phyloP scores from a whole-genome alignment of 2,797 vertebrate genomes.

The Myotis pilosus region DNA sequence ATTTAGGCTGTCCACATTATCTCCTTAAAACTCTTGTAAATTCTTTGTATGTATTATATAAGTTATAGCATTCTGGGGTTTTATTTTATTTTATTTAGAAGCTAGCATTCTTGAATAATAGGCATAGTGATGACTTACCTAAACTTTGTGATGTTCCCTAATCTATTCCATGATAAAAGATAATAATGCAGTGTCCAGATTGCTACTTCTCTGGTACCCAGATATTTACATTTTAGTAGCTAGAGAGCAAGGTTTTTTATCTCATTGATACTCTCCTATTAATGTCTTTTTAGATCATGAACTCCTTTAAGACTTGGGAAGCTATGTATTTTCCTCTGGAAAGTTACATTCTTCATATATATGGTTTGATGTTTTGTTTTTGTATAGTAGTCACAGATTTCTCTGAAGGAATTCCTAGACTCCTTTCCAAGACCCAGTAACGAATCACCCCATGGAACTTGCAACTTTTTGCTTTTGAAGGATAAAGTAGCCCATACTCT shows the following conservation, averaged over 20 bases:
- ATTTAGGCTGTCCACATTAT: neutral
- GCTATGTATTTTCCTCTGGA: neutral
- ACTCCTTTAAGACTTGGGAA: constrained; percentile 15
- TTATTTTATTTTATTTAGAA: constrained; percentile 3
- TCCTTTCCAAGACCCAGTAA: neutral
- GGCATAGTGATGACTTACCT: neutral
- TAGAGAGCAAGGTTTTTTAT: neutral
- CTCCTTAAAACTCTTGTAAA: neutral
- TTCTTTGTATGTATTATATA: too few species aligned
- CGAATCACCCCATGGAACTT: neutral
- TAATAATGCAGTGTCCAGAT: neutral
- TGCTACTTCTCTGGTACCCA: neutral
- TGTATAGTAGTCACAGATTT: neutral
- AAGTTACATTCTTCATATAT: neutral
- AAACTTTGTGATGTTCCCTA: neutral
- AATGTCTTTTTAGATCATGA: neutral
- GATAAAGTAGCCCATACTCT: neutral
- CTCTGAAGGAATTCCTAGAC: neutral
- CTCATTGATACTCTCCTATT: neutral
- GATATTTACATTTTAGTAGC: constrained; percentile 29
- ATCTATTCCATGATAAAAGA: constrained; percentile 34
- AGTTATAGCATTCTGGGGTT: neutral
- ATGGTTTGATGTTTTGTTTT: constrained; percentile 18
- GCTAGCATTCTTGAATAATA: neutral
- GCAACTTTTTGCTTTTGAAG: neutral